These are phyloP conservation scores for Carabus problematicus DNA, from an alignment of 2,888 invertebrate species.

Conservation along the genomic window DNA sequence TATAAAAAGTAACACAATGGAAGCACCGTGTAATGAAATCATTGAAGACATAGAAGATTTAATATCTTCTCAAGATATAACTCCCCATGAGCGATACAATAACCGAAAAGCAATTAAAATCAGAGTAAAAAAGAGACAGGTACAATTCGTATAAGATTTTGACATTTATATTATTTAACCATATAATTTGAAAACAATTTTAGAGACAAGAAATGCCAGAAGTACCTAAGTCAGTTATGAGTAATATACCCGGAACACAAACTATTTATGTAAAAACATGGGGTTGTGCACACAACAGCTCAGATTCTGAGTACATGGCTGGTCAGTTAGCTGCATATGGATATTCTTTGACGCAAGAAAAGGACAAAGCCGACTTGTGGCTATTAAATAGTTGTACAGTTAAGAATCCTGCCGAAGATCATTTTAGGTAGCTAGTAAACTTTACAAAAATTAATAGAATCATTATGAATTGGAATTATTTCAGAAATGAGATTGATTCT, in stretches of 20 bases:
- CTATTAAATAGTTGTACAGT: conserved; percentile 97
- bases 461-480: conserved; percentile 45
- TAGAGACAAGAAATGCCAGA: conserved; percentile 32
- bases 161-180: not conserved
- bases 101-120: conserved; percentile 74
- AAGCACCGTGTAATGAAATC: conserved; percentile 69
- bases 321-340: conserved; percentile 90
- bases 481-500: conserved; percentile 81
- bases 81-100: conserved; percentile 78
- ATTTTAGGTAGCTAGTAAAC: conserved; percentile 70
- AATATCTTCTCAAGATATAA: conserved; percentile 80
- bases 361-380: conserved; percentile 89
- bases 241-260: conserved; percentile 73
- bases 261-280: conserved; percentile 90
- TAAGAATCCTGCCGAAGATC: conserved; percentile 96
- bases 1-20: conserved; percentile 56
- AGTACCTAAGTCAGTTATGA: conserved; percentile 27
- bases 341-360: conserved; percentile 82
- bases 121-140: conserved; percentile 64
- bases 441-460: not conserved
- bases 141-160: conserved; percentile 34
- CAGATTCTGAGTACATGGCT: conserved; percentile 99
- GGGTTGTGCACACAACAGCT: conserved; percentile 98
- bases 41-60: conserved; percentile 87
- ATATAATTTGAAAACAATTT: not conserved